Conservation (phyloP, 2,113 vertebrate genomes). For the Dicerorhinus sumatrensis region DNA sequence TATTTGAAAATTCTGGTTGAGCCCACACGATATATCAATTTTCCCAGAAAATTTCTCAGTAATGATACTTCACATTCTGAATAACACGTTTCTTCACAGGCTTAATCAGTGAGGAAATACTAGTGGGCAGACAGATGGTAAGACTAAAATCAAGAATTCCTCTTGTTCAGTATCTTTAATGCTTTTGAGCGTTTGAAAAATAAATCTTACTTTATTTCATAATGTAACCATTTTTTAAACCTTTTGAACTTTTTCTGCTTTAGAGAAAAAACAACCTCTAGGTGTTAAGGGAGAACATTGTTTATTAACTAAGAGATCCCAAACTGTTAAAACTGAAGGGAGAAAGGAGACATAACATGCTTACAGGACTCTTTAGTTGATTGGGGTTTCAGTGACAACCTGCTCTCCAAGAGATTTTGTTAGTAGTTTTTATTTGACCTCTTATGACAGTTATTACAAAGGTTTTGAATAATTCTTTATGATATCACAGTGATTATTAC, state of each 20-base stretch:
- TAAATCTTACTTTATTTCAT: neutral
- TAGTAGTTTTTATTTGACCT: slow-evolving; percentile 83
- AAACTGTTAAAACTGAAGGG: slow-evolving; percentile 72
- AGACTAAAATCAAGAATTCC: neutral
- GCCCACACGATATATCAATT: neutral
- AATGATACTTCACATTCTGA: neutral
- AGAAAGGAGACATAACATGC: slow-evolving; percentile 49
- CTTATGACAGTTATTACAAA: slow-evolving; percentile 79
- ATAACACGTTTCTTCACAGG: neutral
- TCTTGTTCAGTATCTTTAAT: neutral
- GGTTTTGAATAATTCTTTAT: slow-evolving; percentile 84
- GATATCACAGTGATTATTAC: slow-evolving; percentile 81
- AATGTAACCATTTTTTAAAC: neutral
- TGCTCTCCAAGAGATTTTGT: slow-evolving; percentile 79
- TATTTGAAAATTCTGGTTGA: neutral
- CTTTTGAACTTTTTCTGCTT: neutral
- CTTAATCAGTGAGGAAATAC: neutral
- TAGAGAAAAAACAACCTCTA: neutral
- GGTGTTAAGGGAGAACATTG: neutral
- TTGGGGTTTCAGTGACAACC: slow-evolving; percentile 67
- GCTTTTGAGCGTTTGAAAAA: slow-evolving; percentile 1
- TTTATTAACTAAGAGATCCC: slow-evolving; percentile 48
- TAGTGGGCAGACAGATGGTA: neutral
- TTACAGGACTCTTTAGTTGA: slow-evolving; percentile 57
- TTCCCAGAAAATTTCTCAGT: neutral